Evolutionary conservation across 2,888 invertebrate genomes (phyloP).

Genomic region (Athalia cordata): DNA sequence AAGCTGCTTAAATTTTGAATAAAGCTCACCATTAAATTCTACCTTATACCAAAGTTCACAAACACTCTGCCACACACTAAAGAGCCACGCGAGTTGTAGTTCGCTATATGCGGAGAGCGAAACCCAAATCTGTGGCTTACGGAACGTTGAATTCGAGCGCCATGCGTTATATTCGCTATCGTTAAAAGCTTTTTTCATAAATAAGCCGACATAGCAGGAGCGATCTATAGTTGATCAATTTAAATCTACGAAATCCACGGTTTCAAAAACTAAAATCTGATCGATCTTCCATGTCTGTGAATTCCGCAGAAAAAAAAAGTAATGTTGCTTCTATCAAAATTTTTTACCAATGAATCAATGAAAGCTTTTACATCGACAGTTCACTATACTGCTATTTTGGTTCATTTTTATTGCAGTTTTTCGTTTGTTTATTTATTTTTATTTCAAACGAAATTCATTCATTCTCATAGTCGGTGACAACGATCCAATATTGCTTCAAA

Average conservation of each 20-base stretch:
- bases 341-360: too few species aligned
- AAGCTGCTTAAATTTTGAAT: constrained; percentile 62
- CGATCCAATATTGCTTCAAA: too few species aligned
- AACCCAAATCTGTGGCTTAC: constrained; percentile 33
- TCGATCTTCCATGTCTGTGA: background rate
- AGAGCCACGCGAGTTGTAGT: constrained; percentile 29
- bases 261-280: background rate
- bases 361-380: too few species aligned
- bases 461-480: too few species aligned
- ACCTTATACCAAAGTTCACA: constrained; percentile 50
- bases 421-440: too few species aligned
- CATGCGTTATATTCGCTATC: background rate
- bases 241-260: background rate
- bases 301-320: background rate
- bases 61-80: constrained; percentile 34
- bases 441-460: too few species aligned
- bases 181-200: constrained; percentile 34
- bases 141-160: constrained; percentile 29
- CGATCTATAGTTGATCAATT: constrained; percentile 17
- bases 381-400: too few species aligned
- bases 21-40: constrained; percentile 59
- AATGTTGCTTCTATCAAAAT: background rate
- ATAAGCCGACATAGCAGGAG: constrained; percentile 11
- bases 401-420: too few species aligned
- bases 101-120: background rate